Conservation (phyloP, 2,888 invertebrate species). For the Pherbina coryleti region DNA sequence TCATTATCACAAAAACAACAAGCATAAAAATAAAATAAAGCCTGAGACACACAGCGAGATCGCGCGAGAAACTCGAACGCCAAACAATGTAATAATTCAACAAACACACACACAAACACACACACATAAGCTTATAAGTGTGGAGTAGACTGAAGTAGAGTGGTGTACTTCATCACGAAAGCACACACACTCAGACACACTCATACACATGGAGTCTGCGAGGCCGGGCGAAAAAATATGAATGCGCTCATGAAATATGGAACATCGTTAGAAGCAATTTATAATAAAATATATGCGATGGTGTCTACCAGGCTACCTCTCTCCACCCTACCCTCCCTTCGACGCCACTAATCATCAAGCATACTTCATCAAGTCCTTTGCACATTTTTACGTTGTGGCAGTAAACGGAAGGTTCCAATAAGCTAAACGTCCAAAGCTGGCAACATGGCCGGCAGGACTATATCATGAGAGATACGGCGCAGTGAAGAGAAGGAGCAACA, state of each 20-base stretch:
- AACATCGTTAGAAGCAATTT: slow-evolving; percentile 70
- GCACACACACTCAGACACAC: not conserved
- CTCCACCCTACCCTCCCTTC: not conserved
- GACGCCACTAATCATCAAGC: not conserved
- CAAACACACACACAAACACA: not conserved
- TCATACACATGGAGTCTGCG: not conserved
- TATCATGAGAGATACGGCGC: not conserved
- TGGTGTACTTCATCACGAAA: slow-evolving; percentile 1
- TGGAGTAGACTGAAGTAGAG: not conserved
- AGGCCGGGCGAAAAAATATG: slow-evolving; percentile 53
- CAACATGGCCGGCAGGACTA: not conserved
- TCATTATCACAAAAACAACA: slow-evolving; percentile 45
- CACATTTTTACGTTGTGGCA: too few relatives aligned
- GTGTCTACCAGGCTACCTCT: not conserved
- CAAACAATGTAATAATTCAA: slow-evolving; percentile 30
- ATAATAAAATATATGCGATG: slow-evolving; percentile 64
- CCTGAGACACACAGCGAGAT: not conserved
- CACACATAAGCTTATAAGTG: not conserved
- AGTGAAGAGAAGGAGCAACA: not conserved
- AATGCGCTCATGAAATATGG: slow-evolving; percentile 69
- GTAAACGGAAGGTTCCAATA: slow-evolving; percentile 53
- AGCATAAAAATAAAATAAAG: slow-evolving; percentile 45
- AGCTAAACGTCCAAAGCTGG: slow-evolving; percentile 48
- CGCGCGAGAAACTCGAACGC: slow-evolving; percentile 20
- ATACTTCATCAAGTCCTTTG: not conserved